A percentile compares a stretch with the other conserved stretches of the same genome.
These are phyloP conservation scores for Cepaea nemoralis DNA, from an alignment of 1,140 invertebrate species.

Conservation along the genomic window DNA sequence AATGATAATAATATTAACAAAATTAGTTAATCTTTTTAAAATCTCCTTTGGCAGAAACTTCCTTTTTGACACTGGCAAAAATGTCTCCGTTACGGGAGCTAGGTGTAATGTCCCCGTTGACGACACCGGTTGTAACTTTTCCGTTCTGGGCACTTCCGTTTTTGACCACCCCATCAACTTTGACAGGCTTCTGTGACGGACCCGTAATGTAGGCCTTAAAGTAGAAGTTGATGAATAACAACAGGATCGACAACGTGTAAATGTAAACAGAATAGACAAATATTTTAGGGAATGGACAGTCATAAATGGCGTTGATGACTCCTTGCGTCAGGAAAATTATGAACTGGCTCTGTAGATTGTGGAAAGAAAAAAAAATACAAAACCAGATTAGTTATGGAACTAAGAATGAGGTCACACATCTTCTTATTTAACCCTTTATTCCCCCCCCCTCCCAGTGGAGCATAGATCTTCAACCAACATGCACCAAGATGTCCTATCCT, in stretches of 20 bases:
- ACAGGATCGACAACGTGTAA: slow-evolving; percentile 91
- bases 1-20: too few relatives aligned
- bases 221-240: slow-evolving; percentile 92
- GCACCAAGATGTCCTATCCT: too few relatives aligned
- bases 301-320: slow-evolving; percentile 82
- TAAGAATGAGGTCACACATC: too few relatives aligned
- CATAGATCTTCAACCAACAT: too few relatives aligned
- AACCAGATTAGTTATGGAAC: too few relatives aligned
- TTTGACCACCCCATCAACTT: not conserved
- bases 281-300: slow-evolving; percentile 83
- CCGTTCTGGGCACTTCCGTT: slow-evolving; percentile 1
- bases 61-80: not conserved
- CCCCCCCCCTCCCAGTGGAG: too few relatives aligned
- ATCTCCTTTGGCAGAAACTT: not conserved
- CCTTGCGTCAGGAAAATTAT: slow-evolving; percentile 85
- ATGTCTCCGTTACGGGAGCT: not conserved
- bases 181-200: not conserved
- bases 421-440: too few relatives aligned
- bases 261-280: slow-evolving; percentile 72
- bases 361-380: slow-evolving; percentile 18
- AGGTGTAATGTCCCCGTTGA: not conserved
- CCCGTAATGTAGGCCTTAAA: slow-evolving; percentile 53
- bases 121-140: not conserved
- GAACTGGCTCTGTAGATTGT: slow-evolving; percentile 82
- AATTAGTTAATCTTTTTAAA: not conserved